Conservation (phyloP, 2,113 vertebrate genomes). For the Brienomyrus brachyistius region DNA sequence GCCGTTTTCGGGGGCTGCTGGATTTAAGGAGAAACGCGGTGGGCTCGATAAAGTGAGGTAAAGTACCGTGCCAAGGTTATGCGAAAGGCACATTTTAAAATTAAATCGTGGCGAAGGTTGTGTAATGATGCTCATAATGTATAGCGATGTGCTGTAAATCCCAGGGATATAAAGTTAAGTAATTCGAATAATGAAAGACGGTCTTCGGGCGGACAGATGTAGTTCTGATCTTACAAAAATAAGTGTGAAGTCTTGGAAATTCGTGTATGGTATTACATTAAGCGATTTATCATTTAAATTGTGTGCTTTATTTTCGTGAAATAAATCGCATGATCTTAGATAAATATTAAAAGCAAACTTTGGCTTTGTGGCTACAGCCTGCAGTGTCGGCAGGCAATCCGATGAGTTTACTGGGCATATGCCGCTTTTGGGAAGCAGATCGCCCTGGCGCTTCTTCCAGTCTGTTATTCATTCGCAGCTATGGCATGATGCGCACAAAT, state of each 20-base stretch:
- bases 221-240: neutral
- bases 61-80: neutral
- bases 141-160: neutral
- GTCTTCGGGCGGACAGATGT: neutral
- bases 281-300: neutral
- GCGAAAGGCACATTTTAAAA: neutral
- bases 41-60: neutral
- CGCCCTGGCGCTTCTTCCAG: neutral
- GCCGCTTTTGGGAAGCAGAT: neutral
- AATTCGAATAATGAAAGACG: neutral
- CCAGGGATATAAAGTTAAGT: neutral
- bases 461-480: neutral
- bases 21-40: neutral
- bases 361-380: neutral
- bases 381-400: neutral
- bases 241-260: neutral
- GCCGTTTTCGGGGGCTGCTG: neutral
- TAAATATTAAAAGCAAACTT: neutral
- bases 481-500: conserved; percentile 14
- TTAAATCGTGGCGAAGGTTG: neutral
- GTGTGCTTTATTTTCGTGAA: neutral
- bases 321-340: neutral
- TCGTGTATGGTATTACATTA: neutral
- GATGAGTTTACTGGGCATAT: neutral
- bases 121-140: neutral